Base-by-base conservation (phyloP, 2,113 vertebrate species). In the Eulemur macaco region DNA sequence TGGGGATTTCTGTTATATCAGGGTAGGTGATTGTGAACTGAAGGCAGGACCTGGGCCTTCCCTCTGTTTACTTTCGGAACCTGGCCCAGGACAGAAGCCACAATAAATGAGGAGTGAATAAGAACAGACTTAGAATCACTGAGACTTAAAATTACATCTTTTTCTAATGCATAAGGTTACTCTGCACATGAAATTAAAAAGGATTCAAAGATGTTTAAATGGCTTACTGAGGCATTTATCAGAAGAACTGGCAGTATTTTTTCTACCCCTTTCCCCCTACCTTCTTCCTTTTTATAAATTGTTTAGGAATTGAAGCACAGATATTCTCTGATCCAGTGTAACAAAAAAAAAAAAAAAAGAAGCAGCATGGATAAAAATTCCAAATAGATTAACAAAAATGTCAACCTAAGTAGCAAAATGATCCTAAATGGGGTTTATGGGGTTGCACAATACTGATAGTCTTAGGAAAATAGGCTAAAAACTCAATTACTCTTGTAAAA, bases 391-490 rank as follows among this genome's bases (percentile, higher is more conserved):
- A 77, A 58, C 63, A 58, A 90, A 95, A 78, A 76, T 66, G 69
- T 94, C 45, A 87, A 66, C 52, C 12, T 63, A 66, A 77, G 15
- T 88, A 94, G 47, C 27, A 66, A 91, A 88, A 74, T 80, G 39
- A 47, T 91, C 13, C 6, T 37, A 91, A 5, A 34, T 84, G 54
- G 34, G 39, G 1, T 50, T 85, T 37, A 71, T n/a, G 69, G 6
- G 18, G 3, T 63, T 56, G 10, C 7, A 69, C 58, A 88, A 88
- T 78, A 78, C 29, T 83, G 60, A 73, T 27, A 47, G 12, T 82
- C 68, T 95, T 85, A 89, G 42, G 52, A 89, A 95, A 93, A 95
- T 31, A 89, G 47, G n/a, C 23, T 78, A 71, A 86, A 90, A 52
- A 39, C 4, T 74, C 63, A 69, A 54, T 81, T 87, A 87, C 17